Base-by-base conservation (phyloP, 2,797 vertebrate species). In the Sebastes itinus region DNA sequence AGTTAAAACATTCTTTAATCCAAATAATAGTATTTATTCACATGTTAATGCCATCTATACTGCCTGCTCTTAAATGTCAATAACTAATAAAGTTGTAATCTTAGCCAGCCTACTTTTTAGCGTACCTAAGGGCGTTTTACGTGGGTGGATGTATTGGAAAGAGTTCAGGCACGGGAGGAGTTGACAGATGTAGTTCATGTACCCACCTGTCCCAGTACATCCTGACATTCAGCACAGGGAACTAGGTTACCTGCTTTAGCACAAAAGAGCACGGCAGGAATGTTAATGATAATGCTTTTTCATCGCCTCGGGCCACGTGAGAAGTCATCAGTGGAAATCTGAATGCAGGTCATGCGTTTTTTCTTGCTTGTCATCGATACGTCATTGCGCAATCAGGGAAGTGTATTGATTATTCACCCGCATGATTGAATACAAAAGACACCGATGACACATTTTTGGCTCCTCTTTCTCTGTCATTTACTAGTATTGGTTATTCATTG, bases 331-430 rank as follows among this genome's bases (percentile, higher is more conserved):
- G 59, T 72, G 60, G 80, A 73, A 74, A 68, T 71, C 23, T 72
- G 6, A 77, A 28, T 72, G 20, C 42, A 33, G 38, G 38, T 84
- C 84, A 84, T 84, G 75, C 72, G 78, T 72, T 88, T 25, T 79
- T 84, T 2, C 63, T 73, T 70, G 18, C 75, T 65, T 73, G 87
- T 87, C 88, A 90, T 81, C 63, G 20, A 18, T 80, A 80, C 69
- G 75, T 82, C 77, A 87, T 71, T 65, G 68, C 69, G 28, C 80
- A 79, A 81, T 74, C 56, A 78, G 49, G 20, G 69, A 32, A 33
- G 35, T 5, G 3, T 38, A 81, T 88, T 87, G 84, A 93, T 94
- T 90, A 90, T 74, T 91, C 82, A 85, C 62, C 33, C 33, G 3
- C n/a, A 20, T 28, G 54, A 61, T 16, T 38, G 27, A 64, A 75